Conservation (phyloP, 2,888 invertebrate genomes). For the Rapana venosa region DNA sequence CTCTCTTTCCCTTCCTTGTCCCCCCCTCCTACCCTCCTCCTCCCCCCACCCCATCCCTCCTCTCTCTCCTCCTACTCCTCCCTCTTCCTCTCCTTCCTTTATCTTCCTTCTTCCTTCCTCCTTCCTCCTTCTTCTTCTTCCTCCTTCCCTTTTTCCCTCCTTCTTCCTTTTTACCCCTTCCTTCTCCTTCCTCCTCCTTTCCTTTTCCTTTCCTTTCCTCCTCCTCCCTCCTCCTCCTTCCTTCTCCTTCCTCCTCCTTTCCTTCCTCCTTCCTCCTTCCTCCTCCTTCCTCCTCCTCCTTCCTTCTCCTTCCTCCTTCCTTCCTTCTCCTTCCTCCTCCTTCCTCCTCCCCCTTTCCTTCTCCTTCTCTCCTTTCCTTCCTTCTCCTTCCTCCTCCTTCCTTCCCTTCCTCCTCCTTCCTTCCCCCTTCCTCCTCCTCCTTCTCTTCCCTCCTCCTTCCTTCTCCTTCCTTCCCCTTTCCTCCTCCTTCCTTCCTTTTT, state of each 20-base stretch:
- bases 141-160: background rate
- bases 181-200: background rate
- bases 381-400: background rate
- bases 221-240: background rate
- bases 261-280: background rate
- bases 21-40: background rate
- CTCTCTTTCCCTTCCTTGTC: background rate
- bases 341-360: no score
- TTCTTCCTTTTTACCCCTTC: background rate
- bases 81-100: background rate
- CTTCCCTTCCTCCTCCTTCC: background rate
- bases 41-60: background rate
- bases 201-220: background rate
- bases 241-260: background rate
- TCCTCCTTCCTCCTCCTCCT: background rate
- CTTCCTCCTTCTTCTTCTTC: background rate
- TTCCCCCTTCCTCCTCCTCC: background rate
- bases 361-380: background rate
- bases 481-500: background rate
- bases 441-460: conserved; percentile 24
- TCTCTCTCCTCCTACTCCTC: background rate
- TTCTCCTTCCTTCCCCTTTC: conserved; percentile 4
- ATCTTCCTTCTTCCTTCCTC: background rate
- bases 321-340: no score
- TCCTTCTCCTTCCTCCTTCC: background rate